Evolutionary conservation across 30 jellyfish, hydroid and myxozoan genomes (phyloP).

Genomic region (Chrysaora quinquecirrha): DNA sequence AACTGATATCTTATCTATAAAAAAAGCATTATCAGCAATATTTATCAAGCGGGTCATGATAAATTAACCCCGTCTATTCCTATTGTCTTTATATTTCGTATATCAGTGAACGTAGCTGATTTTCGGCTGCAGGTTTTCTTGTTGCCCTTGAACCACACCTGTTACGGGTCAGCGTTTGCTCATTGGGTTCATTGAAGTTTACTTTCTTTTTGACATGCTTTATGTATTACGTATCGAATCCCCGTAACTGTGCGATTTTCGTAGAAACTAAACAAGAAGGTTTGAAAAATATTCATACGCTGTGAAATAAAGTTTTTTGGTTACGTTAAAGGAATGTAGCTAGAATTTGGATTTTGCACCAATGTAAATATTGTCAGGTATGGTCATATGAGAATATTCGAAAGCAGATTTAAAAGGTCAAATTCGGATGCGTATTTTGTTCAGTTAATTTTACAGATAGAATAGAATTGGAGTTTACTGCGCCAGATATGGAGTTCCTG

Average conservation of each 20-base stretch:
- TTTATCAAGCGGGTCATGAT: no score
- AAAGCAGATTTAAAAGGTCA: no score
- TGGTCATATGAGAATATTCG: background rate
- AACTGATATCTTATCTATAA: no score
- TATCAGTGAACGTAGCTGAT: background rate
- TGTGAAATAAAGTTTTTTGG: constrained; percentile 11
- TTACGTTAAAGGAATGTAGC: constrained; percentile 37
- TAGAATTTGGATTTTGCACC: constrained; percentile 44
- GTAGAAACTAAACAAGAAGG: background rate
- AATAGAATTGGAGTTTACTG: no score
- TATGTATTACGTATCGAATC: constrained; percentile 35
- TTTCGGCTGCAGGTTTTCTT: background rate
- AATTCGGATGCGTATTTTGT: no score
- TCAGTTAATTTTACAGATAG: no score
- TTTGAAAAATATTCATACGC: constrained; percentile 1
- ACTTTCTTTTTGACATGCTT: constrained; percentile 56
- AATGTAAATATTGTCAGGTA: constrained; percentile 16
- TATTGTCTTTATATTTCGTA: background rate
- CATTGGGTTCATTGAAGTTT: constrained; percentile 65
- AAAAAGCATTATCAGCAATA: no score
- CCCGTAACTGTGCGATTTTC: background rate
- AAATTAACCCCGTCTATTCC: background rate
- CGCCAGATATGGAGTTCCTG: no score
- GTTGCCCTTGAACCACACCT: constrained; percentile 2
- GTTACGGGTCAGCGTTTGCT: constrained; percentile 65